phyloP scores from a whole-genome alignment of 2,113 vertebrate species.

The Copsychus sechellarum region DNA sequence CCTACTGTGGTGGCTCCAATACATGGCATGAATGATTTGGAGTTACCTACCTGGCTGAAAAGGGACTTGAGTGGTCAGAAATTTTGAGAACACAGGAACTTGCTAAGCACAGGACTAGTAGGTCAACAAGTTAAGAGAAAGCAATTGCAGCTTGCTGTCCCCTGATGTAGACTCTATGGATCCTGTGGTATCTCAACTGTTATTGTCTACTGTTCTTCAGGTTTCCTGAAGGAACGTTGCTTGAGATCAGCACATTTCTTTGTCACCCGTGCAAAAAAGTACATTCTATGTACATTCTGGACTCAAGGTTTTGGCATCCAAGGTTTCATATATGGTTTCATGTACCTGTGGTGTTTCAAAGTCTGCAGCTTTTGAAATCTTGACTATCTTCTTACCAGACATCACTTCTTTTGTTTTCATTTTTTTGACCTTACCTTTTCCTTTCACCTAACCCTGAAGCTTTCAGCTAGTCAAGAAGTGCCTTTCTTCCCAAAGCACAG shows the following conservation, averaged over 20 bases:
- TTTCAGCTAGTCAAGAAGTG: constrained; percentile 1
- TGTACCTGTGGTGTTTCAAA: background rate
- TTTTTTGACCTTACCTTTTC: background rate
- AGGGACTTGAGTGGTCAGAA: background rate
- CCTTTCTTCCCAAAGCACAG: background rate
- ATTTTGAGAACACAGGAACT: background rate
- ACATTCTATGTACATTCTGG: background rate
- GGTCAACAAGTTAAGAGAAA: background rate
- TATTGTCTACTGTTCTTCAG: background rate
- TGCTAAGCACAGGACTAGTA: background rate
- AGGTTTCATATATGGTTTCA: background rate
- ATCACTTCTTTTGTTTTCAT: background rate
- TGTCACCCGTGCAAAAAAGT: background rate
- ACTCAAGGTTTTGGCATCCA: background rate
- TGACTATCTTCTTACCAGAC: background rate
- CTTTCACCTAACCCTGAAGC: background rate
- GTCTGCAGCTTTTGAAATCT: background rate
- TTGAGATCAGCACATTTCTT: background rate
- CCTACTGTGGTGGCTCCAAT: background rate
- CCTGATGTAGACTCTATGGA: background rate
- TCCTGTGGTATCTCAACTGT: background rate
- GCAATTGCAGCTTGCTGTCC: background rate
- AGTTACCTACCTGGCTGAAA: background rate
- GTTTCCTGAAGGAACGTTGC: background rate
- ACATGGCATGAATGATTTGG: background rate